Evolutionary conservation across 2,888 invertebrate genomes (phyloP), one percentile per base, ranked within the genome.

Genomic region (Eustalomyia histrio): DNA sequence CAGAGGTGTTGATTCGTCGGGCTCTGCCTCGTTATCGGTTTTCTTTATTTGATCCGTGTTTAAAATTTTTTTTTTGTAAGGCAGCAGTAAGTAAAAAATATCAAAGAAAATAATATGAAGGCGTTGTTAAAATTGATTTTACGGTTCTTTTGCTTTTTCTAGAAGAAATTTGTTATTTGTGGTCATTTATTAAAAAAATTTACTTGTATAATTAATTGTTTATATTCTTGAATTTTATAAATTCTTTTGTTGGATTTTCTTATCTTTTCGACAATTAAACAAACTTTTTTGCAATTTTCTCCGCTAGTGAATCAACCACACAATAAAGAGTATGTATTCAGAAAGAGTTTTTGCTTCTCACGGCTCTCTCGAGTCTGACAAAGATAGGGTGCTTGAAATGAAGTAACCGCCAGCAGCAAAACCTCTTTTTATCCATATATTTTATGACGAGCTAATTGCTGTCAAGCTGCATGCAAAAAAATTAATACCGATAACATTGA

Each of bases 1-100:
- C 89, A 96, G 94, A 91, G 95, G 94, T 87, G 95, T 95, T 86
- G 93, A 93, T 92, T 96, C 96, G 86, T 83, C 83, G 63, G 84
- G 86, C 85, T 85, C 88, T 83, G 60, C 78, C 69, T 82, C 81
- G 63, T 50, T 65, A 52, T 29, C 43, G 10, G 33, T 1, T 18
- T 24, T 61, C 9, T 68, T 73, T 60, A 76, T 68, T 52, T 53
- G 78, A 73, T 83, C 83, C 83, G 83, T 83, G 43, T 57, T 80
- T 57, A 29, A 58, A 10, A 21, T 69, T 76, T 71, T 72, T 74
- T 63, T n/a, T 60, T 39, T 17, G 21, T 18, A n/a, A 76, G 24
- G 72, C 43, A 68, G 58, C 73, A 80, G 39, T 71, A 53, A 68
- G 58, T 18, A 76, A 76, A 68, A 71, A 58, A 29, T 69, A 73